Evolutionary conservation across 2,888 invertebrate genomes (phyloP), one percentile per base, ranked within the genome.

Genomic region (Boloria selene): DNA sequence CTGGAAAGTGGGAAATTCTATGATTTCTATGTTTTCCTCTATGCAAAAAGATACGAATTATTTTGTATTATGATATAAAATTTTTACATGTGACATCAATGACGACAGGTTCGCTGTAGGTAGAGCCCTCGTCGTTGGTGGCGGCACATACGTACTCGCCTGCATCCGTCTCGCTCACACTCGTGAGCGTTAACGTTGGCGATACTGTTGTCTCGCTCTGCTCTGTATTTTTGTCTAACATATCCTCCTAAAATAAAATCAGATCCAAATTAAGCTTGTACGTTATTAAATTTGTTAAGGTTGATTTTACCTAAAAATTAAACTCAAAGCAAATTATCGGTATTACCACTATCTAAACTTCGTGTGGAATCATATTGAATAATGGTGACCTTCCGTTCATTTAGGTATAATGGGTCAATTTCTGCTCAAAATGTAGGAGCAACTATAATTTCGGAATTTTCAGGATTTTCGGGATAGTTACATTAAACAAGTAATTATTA

Each of bases 61-160:
- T 38, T 10, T 38, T 38, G 31, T 38, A 38, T n/a, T n/a, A n/a
- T 38, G 10, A 38, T 31, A 31, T 31, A 31, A 6, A 38, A 38
- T 10, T 10, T 38, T 38, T 38, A 92, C 92, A 91, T 63, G 79
- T 86, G 47, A 92, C 80, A 61, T 90, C 84, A 3, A 92, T 65
- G 56, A 77, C 51, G 7, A 91, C 66, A 0, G 86, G 84, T 1
- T 88, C 84, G 74, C 88, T 88, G 73, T 85, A 86, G 0, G 82
- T 75, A 22, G 81, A 77, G 0, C 88, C 89, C 67, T 83, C 84
- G 18, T 83, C 82, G 72, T 90, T 91, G 67, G 81, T 80, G 3
- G 85, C 92, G 13, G 84, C 84, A 70, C 92, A 92, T 4, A 81
- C 83, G 72, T 91, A 92, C 70, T 88, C 89, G 3, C 92, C 92